phyloP scores from a whole-genome alignment of 1,140 invertebrate species.

The Berghia stephanieae region DNA sequence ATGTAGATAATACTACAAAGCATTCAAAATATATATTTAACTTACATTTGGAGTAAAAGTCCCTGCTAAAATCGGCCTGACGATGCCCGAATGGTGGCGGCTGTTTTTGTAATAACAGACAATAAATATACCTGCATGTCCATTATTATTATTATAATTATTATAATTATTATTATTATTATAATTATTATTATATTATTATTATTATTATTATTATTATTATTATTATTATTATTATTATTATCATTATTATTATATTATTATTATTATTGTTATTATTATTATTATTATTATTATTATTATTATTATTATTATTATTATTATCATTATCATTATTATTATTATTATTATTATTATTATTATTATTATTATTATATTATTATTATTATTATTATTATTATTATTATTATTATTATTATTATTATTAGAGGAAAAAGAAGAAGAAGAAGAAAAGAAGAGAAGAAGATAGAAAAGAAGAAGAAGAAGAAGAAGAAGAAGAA shows the following conservation, averaged over 20 bases:
- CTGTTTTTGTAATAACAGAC: no score
- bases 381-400: neutral
- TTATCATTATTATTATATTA: neutral
- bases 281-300: neutral
- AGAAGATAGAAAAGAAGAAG: slow-evolving; percentile 10
- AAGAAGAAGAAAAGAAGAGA: neutral
- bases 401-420: neutral
- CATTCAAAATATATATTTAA: no score
- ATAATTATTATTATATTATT: no score
- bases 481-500: neutral
- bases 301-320: neutral
- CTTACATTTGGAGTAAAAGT: no score
- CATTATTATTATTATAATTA: no score
- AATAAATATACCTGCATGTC: no score
- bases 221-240: no score
- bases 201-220: no score
- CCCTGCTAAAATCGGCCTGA: no score
- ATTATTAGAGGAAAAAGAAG: neutral
- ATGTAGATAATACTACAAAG: no score
- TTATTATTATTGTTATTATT: neutral
- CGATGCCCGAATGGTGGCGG: no score
- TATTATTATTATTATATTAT: neutral
- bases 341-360: neutral
- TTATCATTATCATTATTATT: slow-evolving; percentile 1
- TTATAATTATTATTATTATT: no score